phyloP scores from a whole-genome alignment of 2,888 invertebrate species.

The Branchinecta sandiegonensis region DNA sequence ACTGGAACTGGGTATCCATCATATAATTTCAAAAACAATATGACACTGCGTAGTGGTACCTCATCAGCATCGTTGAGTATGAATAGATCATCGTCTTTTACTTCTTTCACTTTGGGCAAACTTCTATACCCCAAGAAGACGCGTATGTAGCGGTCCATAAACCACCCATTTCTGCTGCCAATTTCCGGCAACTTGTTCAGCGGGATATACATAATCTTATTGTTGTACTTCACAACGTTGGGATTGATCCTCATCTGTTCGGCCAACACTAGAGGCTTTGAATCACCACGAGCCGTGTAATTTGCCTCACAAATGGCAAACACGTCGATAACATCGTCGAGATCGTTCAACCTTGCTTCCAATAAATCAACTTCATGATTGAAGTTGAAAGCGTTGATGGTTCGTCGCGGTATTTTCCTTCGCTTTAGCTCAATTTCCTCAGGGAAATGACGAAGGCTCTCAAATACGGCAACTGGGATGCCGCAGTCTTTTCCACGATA shows the following conservation, averaged over 20 bases:
- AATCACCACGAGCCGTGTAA: conserved; percentile 29
- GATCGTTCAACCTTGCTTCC: conserved; percentile 47
- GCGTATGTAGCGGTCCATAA: conserved; percentile 30
- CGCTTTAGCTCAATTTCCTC: conserved; percentile 37
- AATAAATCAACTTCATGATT: conserved; percentile 28
- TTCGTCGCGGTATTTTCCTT: conserved; percentile 38
- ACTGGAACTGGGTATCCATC: conserved; percentile 48
- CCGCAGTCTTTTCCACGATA: conserved; percentile 22
- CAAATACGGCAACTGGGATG: conserved; percentile 22
- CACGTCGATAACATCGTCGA: conserved; percentile 44
- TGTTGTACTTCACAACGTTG: conserved; percentile 25
- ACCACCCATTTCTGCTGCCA: conserved; percentile 29
- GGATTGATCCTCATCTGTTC: conserved; percentile 17
- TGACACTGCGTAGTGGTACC: conserved; percentile 45
- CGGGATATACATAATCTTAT: conserved; percentile 26
- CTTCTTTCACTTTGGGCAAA: conserved; percentile 25
- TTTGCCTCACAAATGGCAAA: conserved; percentile 32
- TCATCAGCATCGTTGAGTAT: conserved; percentile 43
- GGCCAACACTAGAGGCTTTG: conserved; percentile 29
- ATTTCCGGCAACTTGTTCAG: conserved; percentile 24
- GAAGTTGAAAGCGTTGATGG: conserved; percentile 32
- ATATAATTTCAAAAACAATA: conserved; percentile 51
- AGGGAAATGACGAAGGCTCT: conserved; percentile 27
- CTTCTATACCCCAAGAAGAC: conserved; percentile 27
- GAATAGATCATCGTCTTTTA: conserved; percentile 33